phyloP scores from a whole-genome alignment of 2,797 vertebrate genomes.

The Cyprinella venusta region DNA sequence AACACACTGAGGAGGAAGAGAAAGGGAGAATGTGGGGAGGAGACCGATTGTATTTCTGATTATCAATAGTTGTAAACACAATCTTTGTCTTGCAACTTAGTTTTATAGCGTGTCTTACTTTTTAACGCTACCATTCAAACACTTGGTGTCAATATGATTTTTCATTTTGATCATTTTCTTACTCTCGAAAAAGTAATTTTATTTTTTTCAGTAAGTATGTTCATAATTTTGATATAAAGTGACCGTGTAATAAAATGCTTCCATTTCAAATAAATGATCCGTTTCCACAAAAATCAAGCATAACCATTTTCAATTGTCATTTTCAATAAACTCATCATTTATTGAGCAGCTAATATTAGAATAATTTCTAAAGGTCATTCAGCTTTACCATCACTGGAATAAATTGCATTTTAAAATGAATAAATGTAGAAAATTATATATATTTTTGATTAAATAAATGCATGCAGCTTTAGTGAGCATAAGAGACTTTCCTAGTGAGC shows the following conservation, averaged over 20 bases:
- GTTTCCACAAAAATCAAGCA: too few species aligned
- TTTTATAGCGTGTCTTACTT: not conserved
- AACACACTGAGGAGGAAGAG: slow-evolving; percentile 58
- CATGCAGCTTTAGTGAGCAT: not conserved
- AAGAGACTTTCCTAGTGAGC: not conserved
- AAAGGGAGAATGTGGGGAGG: slow-evolving; percentile 13
- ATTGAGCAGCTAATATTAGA: not conserved
- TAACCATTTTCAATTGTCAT: not conserved
- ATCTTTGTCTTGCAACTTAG: not conserved
- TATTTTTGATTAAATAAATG: not conserved
- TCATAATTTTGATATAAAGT: not conserved
- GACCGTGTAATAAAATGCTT: not conserved
- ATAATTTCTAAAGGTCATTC: not conserved
- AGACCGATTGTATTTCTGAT: not conserved
- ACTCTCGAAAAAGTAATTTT: not conserved
- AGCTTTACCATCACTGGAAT: not conserved
- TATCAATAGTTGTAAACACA: not conserved
- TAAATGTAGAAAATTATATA: too few species aligned
- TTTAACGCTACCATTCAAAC: not conserved
- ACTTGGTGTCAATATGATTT: not conserved
- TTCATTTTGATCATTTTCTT: too few species aligned
- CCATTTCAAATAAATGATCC: not conserved
- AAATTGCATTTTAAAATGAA: not conserved
- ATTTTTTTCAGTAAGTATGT: not conserved
- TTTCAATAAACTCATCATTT: too few species aligned